Conservation (phyloP, 23 tunicate genomes). For the Trididemnum clinides region DNA sequence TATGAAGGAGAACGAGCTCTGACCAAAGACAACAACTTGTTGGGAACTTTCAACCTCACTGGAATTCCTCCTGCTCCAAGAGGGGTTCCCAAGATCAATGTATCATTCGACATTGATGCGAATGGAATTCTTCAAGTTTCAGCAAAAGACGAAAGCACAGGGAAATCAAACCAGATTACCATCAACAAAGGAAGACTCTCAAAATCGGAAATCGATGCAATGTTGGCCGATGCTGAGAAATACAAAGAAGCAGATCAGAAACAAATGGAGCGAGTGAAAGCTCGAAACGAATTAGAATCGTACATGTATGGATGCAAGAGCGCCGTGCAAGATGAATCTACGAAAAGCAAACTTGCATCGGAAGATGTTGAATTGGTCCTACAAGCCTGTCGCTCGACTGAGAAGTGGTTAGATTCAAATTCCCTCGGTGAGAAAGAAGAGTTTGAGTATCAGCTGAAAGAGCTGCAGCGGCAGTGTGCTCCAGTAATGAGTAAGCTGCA, state of each 20-base stretch:
- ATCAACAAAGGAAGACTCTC: constrained; percentile 69
- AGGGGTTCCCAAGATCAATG: constrained; percentile 76
- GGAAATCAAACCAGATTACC: constrained; percentile 75
- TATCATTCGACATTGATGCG: constrained; percentile 71
- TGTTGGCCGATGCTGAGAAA: constrained; percentile 68
- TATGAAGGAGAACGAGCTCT: constrained; percentile 85
- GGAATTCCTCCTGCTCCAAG: constrained; percentile 84
- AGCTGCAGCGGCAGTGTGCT: constrained; percentile 41
- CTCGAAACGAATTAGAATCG: constrained; percentile 53
- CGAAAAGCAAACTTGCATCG: constrained; percentile 13
- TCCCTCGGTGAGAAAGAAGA: constrained; percentile 59
- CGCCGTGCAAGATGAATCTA: constrained; percentile 30
- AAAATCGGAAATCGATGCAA: constrained; percentile 59
- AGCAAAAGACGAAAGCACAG: constrained; percentile 76
- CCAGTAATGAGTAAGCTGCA: constrained; percentile 59
- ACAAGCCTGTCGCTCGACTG: constrained; percentile 21
- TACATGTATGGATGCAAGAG: constrained; percentile 48
- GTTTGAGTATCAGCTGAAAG: constrained; percentile 45
- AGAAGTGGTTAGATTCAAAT: constrained; percentile 59
- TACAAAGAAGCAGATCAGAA: constrained; percentile 66
- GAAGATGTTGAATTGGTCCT: constrained; percentile 44
- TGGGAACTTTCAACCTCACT: constrained; percentile 68
- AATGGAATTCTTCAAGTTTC: constrained; percentile 76
- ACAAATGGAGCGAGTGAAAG: constrained; percentile 40
- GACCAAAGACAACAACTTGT: constrained; percentile 82